Base-by-base conservation (phyloP, 2,113 vertebrate genomes). In the Strix uralensis region DNA sequence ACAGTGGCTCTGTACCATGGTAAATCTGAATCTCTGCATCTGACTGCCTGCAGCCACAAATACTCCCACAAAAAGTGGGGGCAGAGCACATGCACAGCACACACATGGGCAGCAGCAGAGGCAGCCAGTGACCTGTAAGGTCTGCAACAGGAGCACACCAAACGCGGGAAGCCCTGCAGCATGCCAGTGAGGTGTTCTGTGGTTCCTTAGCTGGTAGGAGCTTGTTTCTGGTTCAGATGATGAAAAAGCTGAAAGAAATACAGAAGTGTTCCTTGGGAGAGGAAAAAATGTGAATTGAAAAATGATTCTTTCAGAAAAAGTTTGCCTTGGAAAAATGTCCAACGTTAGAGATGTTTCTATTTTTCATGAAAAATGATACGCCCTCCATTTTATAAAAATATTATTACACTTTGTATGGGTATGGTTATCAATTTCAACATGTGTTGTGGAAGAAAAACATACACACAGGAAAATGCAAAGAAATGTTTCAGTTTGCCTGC, bases 101-200 rank as follows among this genome's bases (percentile, higher is more conserved):
- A 11, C 15, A 30, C 14, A 10, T 3, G 25, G 36, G 30, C 2
- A 12, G 38, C 22, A 74, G 8, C 42, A 63, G 47, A 54, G 52
- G 22, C 16, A 71, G 38, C 12, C 0, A 1, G 2, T 44, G 51
- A 47, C 17, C 26, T 59, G 7, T 1, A 1, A n/a, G 14, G 7
- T 40, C 46, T 72, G 25, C 49, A 47, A 14, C 25, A 52, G 23
- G 17, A 69, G 14, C 23, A 38, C 14, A 7, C 4, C 18, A 29
- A 51, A 40, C 0, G 1, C 0, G 1, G 30, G 30, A 81, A 94
- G 25, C 7, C 21, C 25, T 22, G 40, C 36, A 34, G 23, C 12
- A 7, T 7, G 11, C 11, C 34, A 10, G 19, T 36, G 46, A 32
- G 16, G 2, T 40, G 5, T 3, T n/a, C 26, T 30, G 6, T 25